A percentile compares a stretch with the other conserved stretches of the same genome.
Evolutionary conservation across 1,140 invertebrate genomes (phyloP).

Genomic region (Helicoverpa zea): DNA sequence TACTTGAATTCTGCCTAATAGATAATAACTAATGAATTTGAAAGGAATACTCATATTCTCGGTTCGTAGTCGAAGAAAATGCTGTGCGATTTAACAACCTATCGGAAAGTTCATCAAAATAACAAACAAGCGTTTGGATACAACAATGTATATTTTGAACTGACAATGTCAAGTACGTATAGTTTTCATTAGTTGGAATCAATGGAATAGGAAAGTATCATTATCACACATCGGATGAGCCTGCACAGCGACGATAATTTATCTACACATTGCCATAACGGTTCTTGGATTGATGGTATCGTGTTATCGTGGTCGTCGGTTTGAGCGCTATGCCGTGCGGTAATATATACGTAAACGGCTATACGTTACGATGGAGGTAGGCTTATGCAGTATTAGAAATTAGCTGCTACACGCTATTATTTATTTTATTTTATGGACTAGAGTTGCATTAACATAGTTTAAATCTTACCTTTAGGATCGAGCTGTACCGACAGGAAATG

Average conservation of each 20-base stretch:
- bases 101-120: neutral
- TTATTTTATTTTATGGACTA: neutral
- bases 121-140: neutral
- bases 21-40: constrained; percentile 4
- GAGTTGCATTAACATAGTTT: neutral
- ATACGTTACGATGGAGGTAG: neutral
- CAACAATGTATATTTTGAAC: neutral
- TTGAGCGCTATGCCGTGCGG: neutral
- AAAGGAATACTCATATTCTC: neutral
- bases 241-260: constrained; percentile 17
- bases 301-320: neutral
- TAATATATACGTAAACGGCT: neutral
- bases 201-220: neutral
- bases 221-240: neutral
- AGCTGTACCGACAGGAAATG: constrained; percentile 20
- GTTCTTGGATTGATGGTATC: neutral
- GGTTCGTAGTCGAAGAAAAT: neutral
- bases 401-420: constrained; percentile 9
- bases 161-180: neutral
- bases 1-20: neutral
- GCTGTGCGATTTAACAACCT: constrained; percentile 19
- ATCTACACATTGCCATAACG: neutral
- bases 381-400: constrained; percentile 21
- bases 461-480: constrained; percentile 4
- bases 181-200: neutral